Evolutionary conservation across 2,113 vertebrate species (phyloP).

Genomic region (Ceuthmochares aereus): DNA sequence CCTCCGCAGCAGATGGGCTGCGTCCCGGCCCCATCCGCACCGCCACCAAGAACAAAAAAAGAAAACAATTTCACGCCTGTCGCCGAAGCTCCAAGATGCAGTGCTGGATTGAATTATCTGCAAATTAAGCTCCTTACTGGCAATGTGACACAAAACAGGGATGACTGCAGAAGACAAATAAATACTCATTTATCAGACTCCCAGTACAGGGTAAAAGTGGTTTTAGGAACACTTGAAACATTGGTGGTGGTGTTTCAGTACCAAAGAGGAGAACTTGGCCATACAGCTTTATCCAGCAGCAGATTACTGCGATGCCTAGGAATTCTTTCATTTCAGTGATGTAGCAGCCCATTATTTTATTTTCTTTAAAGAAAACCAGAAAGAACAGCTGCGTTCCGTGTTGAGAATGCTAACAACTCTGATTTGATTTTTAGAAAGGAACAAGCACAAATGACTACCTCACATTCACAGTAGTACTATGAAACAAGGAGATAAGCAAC

Average conservation of each 20-base stretch:
- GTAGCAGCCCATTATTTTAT: not conserved
- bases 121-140: slow-evolving; percentile 27
- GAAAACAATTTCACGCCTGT: slow-evolving; percentile 62
- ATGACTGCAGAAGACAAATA: slow-evolving; percentile 4
- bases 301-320: not conserved
- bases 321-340: not conserved
- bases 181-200: not conserved
- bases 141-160: not conserved
- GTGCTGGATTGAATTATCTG: slow-evolving; percentile 54
- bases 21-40: not conserved
- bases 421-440: not conserved
- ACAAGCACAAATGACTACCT: not conserved
- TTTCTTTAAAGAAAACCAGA: not conserved
- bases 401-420: not conserved
- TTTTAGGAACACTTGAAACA: not conserved
- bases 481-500: not conserved
- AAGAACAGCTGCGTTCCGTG: not conserved
- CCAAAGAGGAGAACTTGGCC: not conserved
- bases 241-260: not conserved
- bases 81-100: not conserved
- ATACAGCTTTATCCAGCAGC: not conserved
- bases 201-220: not conserved
- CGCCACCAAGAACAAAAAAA: slow-evolving; percentile 10
- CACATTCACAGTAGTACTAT: not conserved
- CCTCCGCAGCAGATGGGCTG: slow-evolving; percentile 55